Evolutionary conservation across 2,797 vertebrate species (phyloP), one percentile per base, ranked within the genome.

Genomic region (Cynopterus sphinx): DNA sequence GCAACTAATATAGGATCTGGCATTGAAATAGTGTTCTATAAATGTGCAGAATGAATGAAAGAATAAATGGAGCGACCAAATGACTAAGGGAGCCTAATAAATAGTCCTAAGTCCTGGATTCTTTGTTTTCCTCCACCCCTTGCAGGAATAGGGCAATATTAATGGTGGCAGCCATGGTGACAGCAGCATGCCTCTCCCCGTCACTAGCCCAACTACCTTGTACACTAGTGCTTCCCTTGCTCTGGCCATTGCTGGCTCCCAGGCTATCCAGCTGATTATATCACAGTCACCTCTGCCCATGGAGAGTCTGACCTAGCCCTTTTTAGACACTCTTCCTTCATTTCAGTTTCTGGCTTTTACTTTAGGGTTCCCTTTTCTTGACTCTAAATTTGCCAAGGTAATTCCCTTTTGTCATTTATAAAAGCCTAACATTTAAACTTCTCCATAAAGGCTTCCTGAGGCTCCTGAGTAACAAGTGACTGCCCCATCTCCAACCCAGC

Each of bases 331-430:
- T 28, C 53, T 21, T 81, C 68, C 26, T 26, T 31, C 28, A 67
- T n/a, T 67, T 39, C 41, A 21, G 28, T 67, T 84, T 85, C 89
- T 82, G 36, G 9, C 21, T 82, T 89, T 93, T 71, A 68, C 78
- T 65, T 17, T 73, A 33, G 11, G 57, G 46, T 28, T 90, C 43
- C 16, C 67, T 65, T 94, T 68, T 28, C 41, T 85, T 33, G 75
- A 68, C 28, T 36, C 51, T 17, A 75, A 41, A 61, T 43, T n/a
- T 67, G 43, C 63, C 53, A 67, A 63, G 6, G 41, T 24, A 55
- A 88, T 78, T 82, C 55, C 16, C 39, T 88, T 26, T 41, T 6
- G 2, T 70, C 33, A 63, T 33, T 61, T 68, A 73, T 31, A 81
- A 88, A 87, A 90, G 41, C 22, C 59, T 71, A 46, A 81, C 43